Base-by-base conservation (phyloP, 1,140 invertebrate genomes). In the Drosophila lacteicornis region DNA sequence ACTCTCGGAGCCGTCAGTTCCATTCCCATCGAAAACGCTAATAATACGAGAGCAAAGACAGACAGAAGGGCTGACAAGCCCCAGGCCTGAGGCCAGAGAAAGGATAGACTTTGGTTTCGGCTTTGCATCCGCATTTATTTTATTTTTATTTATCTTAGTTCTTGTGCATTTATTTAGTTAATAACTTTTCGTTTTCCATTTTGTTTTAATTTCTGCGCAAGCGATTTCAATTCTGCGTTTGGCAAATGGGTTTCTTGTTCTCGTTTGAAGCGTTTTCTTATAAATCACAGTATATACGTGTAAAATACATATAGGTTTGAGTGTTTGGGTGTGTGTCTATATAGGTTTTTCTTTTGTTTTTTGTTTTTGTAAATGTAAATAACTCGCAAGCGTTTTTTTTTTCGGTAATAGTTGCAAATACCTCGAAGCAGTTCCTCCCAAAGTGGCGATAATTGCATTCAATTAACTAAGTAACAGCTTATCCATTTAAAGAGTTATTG, bases 381-480 rank as follows among this genome's bases (percentile, higher is more conserved):
- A 82, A 81, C 70, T 90, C 75, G 85, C 79, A 90, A 87, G 84
- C 83, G 68, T 69, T 87, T 77, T 42, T 87, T 77, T 42, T n/a
- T 43, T 55, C 15, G 9, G 36, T 38, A 70, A 70, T 70, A 78
- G 55, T 77, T 77, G 75, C 51, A 76, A 69, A 70, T 79, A 63
- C 82, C 82, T 71, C 47, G 42, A 86, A 82, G 85, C 84, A 60
- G 30, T 77, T 75, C 56, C 70, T 69, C 43, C 69, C 45, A 78
- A 80, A 73, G 56, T 75, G 74, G 59, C 65, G 75, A 76, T 84
- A 84, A 69, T 73, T 84, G 78, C 75, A 75, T 86, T 85, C 80
- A 88, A 84, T 90, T 90, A 88, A 88, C 84, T 88, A 88, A 88
- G 82, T 88, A 88, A 88, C 85, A 88, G 82, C 86, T 88, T 85